Percentiles rank a stretch among this genome's conserved stretches.
These are phyloP conservation scores for Lophotis ruficrista DNA, from an alignment of 2,113 vertebrate genomes.

Conservation along the genomic window DNA sequence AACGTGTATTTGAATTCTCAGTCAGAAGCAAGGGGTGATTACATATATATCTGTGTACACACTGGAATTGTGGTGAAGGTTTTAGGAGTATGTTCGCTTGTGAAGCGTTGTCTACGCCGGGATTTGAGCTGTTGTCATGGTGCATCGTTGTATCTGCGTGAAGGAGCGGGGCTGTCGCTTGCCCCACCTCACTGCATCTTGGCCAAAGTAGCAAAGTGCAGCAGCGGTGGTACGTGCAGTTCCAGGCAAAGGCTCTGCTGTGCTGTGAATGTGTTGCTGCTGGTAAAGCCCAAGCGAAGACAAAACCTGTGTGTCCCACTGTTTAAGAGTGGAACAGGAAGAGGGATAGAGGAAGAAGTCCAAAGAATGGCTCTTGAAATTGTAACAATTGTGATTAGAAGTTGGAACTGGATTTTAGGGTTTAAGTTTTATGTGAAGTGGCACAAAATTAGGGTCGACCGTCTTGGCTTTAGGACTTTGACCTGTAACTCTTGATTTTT, in stretches of 20 bases:
- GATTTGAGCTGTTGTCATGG: background rate
- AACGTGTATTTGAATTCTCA: background rate
- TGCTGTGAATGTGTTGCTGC: background rate
- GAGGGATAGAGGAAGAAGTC: background rate
- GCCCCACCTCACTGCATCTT: background rate
- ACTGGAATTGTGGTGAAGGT: background rate
- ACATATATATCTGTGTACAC: background rate
- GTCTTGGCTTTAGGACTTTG: background rate
- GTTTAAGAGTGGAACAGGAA: background rate
- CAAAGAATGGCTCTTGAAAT: background rate
- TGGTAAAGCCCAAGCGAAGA: background rate
- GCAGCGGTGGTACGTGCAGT: background rate
- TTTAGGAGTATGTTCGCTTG: background rate
- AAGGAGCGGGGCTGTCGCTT: background rate
- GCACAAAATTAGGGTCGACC: background rate
- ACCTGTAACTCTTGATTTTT: background rate
- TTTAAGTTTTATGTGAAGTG: background rate
- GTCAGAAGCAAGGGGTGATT: background rate
- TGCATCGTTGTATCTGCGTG: background rate
- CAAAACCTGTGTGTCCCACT: background rate
- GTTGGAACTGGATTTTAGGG: background rate
- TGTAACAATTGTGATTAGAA: background rate
- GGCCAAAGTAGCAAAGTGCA: background rate
- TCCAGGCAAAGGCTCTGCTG: background rate
- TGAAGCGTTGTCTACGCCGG: accelerated